phyloP scores from a whole-genome alignment of 1,140 invertebrate species.

The Caerostris extrusa region DNA sequence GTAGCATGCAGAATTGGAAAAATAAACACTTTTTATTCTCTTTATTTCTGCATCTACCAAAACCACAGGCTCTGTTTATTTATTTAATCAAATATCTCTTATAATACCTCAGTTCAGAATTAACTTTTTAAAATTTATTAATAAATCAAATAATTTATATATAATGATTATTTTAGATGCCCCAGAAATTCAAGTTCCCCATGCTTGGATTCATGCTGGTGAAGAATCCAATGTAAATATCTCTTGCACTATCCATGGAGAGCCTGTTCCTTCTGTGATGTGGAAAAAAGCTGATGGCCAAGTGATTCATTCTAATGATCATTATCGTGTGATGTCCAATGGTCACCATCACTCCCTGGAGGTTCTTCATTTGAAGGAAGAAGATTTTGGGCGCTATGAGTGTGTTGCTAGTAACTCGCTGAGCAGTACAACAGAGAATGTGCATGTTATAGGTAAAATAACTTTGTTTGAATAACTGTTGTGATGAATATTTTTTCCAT shows the following conservation, averaged over 20 bases:
- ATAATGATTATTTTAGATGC: constrained; percentile 47
- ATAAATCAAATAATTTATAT: too few relatives aligned
- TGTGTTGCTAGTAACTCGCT: constrained; percentile 95
- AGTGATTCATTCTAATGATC: constrained; percentile 49
- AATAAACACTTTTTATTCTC: too few relatives aligned
- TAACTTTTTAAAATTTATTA: too few relatives aligned
- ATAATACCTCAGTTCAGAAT: too few relatives aligned
- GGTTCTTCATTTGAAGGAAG: constrained; percentile 80
- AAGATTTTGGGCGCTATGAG: constrained; percentile 93
- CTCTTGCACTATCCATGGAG: constrained; percentile 54
- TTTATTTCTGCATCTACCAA: too few relatives aligned
- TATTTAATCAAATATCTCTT: too few relatives aligned
- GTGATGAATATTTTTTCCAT: too few relatives aligned
- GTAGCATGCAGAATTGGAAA: too few relatives aligned
- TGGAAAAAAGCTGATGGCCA: constrained; percentile 71
- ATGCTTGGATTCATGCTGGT: constrained; percentile 63
- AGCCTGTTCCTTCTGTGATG: constrained; percentile 65
- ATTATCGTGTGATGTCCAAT: constrained; percentile 47
- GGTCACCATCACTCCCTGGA: constrained; percentile 47
- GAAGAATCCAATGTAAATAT: constrained; percentile 74
- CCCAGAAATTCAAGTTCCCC: constrained; percentile 62
- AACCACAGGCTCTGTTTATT: too few relatives aligned
- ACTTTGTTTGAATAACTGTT: background rate
- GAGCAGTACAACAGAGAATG: constrained; percentile 58
- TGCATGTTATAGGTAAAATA: constrained; percentile 63